These are phyloP conservation scores for Labeo catla DNA, from an alignment of 2,113 vertebrate species.

Conservation along the genomic window DNA sequence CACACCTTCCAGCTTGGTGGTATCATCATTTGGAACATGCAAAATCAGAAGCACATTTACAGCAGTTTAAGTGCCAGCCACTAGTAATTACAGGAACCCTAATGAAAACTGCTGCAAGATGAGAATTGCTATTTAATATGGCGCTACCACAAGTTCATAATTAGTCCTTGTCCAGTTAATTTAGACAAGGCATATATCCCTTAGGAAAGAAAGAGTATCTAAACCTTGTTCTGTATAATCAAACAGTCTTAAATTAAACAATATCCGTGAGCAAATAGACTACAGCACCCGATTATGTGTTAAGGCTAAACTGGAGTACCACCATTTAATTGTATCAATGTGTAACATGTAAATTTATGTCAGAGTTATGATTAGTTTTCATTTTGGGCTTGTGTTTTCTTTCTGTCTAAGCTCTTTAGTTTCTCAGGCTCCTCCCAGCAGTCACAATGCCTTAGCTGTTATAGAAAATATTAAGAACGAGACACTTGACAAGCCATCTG, in stretches of 20 bases:
- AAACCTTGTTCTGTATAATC: neutral
- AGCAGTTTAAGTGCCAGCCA: neutral
- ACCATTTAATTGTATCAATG: neutral
- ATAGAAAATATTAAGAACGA: neutral
- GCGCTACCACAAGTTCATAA: neutral
- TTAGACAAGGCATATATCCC: neutral
- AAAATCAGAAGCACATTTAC: slow-evolving; percentile 18
- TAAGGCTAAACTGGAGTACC: neutral
- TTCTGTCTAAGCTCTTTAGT: neutral
- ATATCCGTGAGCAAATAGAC: neutral
- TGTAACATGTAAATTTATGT: neutral
- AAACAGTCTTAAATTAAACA: neutral
- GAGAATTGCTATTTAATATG: neutral
- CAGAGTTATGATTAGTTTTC: neutral
- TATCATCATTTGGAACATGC: slow-evolving; percentile 45
- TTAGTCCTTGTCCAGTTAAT: neutral
- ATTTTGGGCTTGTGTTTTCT: neutral
- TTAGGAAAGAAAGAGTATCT: neutral
- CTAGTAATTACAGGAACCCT: slow-evolving; percentile 19
- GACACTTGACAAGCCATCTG: neutral
- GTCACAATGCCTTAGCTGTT: neutral
- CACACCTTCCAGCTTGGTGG: slow-evolving; percentile 46
- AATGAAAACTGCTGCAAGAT: neutral
- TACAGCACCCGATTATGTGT: neutral
- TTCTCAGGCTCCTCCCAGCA: neutral